Evolutionary conservation across 2,113 vertebrate species (phyloP).

Genomic region (Istiophorus platypterus): DNA sequence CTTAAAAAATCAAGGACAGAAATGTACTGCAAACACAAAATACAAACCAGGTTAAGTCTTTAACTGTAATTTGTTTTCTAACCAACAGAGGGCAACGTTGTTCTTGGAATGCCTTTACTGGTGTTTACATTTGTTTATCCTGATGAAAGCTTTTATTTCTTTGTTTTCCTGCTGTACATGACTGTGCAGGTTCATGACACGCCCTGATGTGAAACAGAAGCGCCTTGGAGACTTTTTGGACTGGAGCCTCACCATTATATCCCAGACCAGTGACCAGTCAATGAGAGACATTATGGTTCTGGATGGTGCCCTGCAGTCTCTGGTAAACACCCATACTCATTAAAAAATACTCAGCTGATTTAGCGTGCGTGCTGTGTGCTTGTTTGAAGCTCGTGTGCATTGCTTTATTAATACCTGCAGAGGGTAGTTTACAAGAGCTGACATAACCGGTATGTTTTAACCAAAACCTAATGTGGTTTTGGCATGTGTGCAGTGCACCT

Average conservation of each 20-base stretch:
- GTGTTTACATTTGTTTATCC: background rate
- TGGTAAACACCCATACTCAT: conserved; percentile 84
- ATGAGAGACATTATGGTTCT: conserved; percentile 86
- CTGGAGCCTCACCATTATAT: conserved; percentile 89
- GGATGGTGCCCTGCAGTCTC: conserved; percentile 92
- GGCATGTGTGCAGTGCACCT: conserved; percentile 77
- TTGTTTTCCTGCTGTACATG: conserved; percentile 28
- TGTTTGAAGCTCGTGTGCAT: conserved; percentile 27
- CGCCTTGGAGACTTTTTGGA: conserved; percentile 91
- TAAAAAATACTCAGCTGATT: background rate
- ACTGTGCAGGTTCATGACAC: conserved; percentile 90
- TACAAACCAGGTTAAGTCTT: background rate
- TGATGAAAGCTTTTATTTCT: background rate
- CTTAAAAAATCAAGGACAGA: background rate
- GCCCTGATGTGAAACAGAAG: conserved; percentile 93
- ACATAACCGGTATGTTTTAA: conserved; percentile 71
- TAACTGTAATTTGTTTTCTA: background rate
- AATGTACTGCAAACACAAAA: background rate
- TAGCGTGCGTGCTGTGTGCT: background rate
- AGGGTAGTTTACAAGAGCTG: conserved; percentile 64
- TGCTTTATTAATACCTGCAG: conserved; percentile 21
- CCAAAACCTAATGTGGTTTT: conserved; percentile 56
- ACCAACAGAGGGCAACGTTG: conserved; percentile 71
- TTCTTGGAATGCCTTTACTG: background rate
- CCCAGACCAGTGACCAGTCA: conserved; percentile 85